These are phyloP conservation scores for Stercorarius parasiticus DNA, from an alignment of 2,113 vertebrate genomes.

Conservation along the genomic window DNA sequence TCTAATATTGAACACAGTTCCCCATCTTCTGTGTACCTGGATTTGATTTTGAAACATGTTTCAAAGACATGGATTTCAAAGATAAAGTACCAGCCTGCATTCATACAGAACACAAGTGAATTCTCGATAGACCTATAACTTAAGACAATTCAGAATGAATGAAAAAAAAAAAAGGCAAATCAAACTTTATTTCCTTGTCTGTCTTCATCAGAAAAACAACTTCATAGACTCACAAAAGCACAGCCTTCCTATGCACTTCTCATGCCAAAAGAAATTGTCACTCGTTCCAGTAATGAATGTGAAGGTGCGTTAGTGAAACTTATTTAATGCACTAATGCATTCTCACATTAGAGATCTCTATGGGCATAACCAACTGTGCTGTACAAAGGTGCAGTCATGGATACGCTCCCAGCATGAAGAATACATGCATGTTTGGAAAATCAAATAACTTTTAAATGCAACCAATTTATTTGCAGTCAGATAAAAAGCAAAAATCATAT, in stretches of 20 bases:
- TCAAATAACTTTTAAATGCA: not conserved
- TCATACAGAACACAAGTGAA: not conserved
- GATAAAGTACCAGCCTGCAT: not conserved
- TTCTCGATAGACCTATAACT: not conserved
- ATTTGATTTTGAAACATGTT: not conserved
- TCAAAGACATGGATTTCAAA: not conserved
- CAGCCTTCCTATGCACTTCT: not conserved
- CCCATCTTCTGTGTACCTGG: not conserved
- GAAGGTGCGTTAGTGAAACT: not conserved
- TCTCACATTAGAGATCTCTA: not conserved
- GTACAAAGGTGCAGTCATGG: not conserved
- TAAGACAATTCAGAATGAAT: not conserved
- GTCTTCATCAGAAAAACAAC: not conserved
- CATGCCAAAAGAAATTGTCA: not conserved
- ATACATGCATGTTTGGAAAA: not conserved
- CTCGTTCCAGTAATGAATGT: not conserved
- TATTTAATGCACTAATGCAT: not conserved
- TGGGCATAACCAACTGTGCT: not conserved
- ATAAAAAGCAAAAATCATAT: not conserved
- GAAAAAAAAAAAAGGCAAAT: not conserved
- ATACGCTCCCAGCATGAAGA: not conserved
- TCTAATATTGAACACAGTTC: not conserved
- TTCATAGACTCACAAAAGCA: not conserved
- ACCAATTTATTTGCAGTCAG: not conserved
- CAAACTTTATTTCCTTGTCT: not conserved